Percentiles rank a stretch among this genome's conserved stretches.
phyloP scores from a whole-genome alignment of 2,888 invertebrate species.

The Gibbula magus region DNA sequence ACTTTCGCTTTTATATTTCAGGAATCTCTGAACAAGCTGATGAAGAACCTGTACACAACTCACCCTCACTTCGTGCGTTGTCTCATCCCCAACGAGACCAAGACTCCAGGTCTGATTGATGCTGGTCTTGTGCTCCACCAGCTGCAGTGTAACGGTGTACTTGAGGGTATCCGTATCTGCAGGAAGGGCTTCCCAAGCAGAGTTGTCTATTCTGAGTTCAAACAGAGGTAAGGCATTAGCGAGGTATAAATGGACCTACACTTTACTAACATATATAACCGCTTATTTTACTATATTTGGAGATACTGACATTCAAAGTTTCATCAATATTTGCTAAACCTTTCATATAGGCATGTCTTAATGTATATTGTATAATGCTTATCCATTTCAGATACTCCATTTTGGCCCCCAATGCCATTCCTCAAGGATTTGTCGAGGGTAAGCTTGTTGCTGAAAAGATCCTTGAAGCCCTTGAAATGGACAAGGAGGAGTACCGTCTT shows the following conservation, averaged over 20 bases:
- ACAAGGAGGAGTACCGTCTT: constrained; percentile 95
- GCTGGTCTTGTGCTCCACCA: constrained; percentile 99
- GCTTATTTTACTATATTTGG: too few species aligned
- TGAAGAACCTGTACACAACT: constrained; percentile 80
- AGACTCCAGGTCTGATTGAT: constrained; percentile 87
- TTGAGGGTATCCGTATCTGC: constrained; percentile 99
- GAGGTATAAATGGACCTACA: too few species aligned
- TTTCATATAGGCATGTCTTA: too few species aligned
- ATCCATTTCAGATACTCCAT: constrained; percentile 86
- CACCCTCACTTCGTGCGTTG: constrained; percentile 98
- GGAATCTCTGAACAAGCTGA: constrained; percentile 90
- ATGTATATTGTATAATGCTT: too few species aligned
- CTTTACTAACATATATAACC: too few species aligned
- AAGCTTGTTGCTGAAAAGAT: constrained; percentile 82
- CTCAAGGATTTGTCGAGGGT: constrained; percentile 77
- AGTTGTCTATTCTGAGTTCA: constrained; percentile 99
- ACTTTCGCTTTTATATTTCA: constrained; percentile 21
- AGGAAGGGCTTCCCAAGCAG: constrained; percentile 99
- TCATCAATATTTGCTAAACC: too few species aligned
- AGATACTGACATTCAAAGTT: too few species aligned
- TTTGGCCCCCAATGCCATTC: constrained; percentile 91
- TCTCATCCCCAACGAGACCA: constrained; percentile 94
- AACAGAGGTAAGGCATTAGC: constrained; percentile 97
- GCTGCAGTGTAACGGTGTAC: constrained; percentile 99
- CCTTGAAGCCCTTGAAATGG: constrained; percentile 82